Base-by-base conservation (phyloP, 2,797 vertebrate genomes). In the Eidolon dupreanum region DNA sequence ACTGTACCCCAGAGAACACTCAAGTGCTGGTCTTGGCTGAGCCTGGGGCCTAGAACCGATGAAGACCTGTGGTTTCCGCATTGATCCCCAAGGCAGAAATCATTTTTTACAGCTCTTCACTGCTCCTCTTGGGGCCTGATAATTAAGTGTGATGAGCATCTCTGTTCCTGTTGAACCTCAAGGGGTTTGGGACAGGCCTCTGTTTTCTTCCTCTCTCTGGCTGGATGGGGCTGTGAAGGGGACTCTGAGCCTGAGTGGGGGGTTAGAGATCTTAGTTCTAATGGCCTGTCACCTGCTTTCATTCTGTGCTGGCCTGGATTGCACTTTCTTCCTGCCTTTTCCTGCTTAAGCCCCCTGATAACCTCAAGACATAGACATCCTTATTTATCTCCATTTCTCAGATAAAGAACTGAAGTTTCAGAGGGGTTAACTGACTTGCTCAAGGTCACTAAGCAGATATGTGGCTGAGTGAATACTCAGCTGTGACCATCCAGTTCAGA, bases 381-480 rank as follows among this genome's bases (percentile, higher is more conserved):
- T 46, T 55, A 0, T 16, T 1, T 0, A 6, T 66, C 81, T 77
- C 46, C 8, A 0, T 55, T 83, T 87, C 77, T 90, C 73, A 59
- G 61, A 66, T 20, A 49, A 46, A 19, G 38, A 57, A 4, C 63
- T 13, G 6, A 51, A 41, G n/a, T 43, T 53, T 84, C 87, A 81
- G 93, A 88, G 65, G 95, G 55, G 49, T 46, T 46, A 28, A 87
- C 31, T 71, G 17, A 71, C 46, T 70, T 55, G 63, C 22, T 82
- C 66, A 92, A 78, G 88, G 93, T 94, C 19, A 0, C 43, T n/a
- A 84, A 92, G 70, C 5, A 11, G 75, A 22, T 66, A 41, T 82
- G 22, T 16, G 77, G 74, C 88, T 51, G 1, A 9, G 4, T 15
- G 53, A 92, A 59, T 53, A 53, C 81, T 92, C 49, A 3, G 70